Conservation (phyloP, 2,797 vertebrate genomes). For the Nyctalus aviator region DNA sequence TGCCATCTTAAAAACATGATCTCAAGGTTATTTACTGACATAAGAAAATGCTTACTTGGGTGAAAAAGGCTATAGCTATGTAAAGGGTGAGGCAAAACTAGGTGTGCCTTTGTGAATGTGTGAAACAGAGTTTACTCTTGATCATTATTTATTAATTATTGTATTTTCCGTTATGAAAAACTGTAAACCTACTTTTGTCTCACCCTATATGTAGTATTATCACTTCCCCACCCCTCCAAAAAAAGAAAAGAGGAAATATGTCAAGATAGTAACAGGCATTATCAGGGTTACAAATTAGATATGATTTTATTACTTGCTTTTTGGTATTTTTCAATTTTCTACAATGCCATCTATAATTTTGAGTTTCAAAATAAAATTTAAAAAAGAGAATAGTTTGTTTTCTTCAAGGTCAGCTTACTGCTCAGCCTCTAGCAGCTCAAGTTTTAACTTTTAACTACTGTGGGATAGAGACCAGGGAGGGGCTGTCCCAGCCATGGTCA, state of each 20-base stretch:
- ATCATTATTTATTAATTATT: neutral
- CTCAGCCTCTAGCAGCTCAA: neutral
- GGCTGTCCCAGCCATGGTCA: neutral
- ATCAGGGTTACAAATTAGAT: neutral
- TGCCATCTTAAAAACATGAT: neutral
- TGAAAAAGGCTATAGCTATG: neutral
- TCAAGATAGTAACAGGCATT: neutral
- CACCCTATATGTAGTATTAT: neutral
- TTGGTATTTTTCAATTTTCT: neutral
- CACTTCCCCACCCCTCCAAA: too few relatives aligned
- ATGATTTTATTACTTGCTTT: neutral
- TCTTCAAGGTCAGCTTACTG: neutral
- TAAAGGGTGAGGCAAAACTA: neutral
- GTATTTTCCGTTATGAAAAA: neutral
- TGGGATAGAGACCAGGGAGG: neutral
- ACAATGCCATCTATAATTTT: neutral
- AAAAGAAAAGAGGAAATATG: neutral
- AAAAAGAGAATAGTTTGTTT: neutral
- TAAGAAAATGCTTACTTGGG: constrained; percentile 36
- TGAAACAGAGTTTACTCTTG: neutral
- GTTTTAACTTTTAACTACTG: neutral
- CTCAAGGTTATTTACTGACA: neutral
- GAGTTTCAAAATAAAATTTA: neutral
- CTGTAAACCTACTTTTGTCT: neutral
- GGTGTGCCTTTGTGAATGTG: neutral